Evolutionary conservation across 2,113 vertebrate species (phyloP).

Genomic region (Mesoclemmys tuberculata): DNA sequence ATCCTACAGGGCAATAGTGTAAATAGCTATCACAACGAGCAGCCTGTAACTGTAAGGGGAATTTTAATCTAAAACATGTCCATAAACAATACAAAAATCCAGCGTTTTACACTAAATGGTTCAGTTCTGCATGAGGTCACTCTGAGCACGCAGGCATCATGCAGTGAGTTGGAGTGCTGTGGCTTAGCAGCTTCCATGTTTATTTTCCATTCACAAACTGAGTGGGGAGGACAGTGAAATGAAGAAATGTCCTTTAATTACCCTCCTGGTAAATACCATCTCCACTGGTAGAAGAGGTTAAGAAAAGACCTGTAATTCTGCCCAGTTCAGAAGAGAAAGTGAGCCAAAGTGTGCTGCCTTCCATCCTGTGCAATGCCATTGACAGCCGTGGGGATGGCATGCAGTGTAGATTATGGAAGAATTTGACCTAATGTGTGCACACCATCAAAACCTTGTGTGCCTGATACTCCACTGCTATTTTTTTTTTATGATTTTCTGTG

Average conservation of each 20-base stretch:
- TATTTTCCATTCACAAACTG: not conserved
- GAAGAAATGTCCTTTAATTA: not conserved
- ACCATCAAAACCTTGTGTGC: not conserved
- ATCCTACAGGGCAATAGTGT: no score
- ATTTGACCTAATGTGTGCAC: not conserved
- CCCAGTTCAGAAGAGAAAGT: not conserved
- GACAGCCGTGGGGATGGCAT: not conserved
- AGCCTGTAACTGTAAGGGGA: not conserved
- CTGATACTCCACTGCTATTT: not conserved
- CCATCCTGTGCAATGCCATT: not conserved
- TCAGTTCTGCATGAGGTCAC: not conserved
- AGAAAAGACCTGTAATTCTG: not conserved
- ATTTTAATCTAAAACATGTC: not conserved
- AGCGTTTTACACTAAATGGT: not conserved
- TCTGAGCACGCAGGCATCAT: no score
- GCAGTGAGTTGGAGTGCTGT: not conserved
- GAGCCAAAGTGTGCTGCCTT: not conserved
- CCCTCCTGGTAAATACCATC: not conserved
- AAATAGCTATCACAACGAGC: no score
- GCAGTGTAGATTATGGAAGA: not conserved
- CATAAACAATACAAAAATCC: not conserved
- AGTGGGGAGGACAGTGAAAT: not conserved
- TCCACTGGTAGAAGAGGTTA: not conserved
- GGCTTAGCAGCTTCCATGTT: not conserved
- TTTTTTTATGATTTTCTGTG: not conserved